Conservation (phyloP, 2,113 vertebrate genomes). For the Apodemus speciosus region DNA sequence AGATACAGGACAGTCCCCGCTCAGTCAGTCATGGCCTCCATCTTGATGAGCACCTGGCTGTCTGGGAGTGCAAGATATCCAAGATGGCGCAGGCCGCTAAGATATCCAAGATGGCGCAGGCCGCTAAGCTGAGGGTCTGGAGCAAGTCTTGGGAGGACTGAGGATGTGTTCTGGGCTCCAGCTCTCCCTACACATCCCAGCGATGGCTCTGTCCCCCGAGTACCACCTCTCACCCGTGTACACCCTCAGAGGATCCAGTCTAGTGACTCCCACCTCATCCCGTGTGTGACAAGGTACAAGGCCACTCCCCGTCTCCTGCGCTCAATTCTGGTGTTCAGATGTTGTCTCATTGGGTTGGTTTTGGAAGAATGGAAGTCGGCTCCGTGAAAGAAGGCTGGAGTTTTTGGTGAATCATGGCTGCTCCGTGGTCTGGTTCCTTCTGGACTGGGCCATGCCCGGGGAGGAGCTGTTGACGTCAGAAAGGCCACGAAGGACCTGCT, state of each 20-base stretch:
- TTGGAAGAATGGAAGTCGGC: neutral
- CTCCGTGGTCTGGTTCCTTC: slow-evolving; percentile 6
- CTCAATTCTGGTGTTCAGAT: neutral
- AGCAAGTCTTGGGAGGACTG: neutral
- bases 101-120: neutral
- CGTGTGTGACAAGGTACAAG: neutral
- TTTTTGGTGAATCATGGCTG: neutral
- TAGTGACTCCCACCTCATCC: rapidly evolving
- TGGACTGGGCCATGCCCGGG: neutral
- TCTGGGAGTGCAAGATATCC: neutral
- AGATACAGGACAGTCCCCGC: neutral
- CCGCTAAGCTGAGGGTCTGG: neutral
- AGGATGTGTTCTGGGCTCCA: neutral
- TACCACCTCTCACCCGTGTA: neutral
- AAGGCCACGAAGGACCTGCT: neutral
- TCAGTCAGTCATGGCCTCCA: neutral
- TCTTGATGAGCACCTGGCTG: neutral
- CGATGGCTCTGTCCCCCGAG: neutral
- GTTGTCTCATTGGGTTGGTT: slow-evolving; percentile 1
- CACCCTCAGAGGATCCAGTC: neutral
- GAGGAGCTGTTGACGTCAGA: neutral
- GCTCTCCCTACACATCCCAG: neutral
- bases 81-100: neutral
- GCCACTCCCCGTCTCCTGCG: neutral
- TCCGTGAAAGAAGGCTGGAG: neutral